phyloP scores from a whole-genome alignment of 2,888 invertebrate genomes.

The Pantelozetes paolii region DNA sequence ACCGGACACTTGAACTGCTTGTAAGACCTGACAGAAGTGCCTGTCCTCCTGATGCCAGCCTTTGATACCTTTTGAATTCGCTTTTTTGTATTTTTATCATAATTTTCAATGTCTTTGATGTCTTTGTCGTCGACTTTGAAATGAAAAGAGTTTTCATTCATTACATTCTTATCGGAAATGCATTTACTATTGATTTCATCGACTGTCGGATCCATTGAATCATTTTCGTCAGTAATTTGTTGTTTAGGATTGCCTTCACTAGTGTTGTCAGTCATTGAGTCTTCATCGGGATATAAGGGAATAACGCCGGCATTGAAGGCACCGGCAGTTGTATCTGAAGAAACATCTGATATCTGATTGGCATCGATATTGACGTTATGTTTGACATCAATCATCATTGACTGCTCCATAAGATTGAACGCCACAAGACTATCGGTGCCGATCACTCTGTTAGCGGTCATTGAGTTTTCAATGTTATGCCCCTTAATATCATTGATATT shows the following conservation, averaged over 20 bases:
- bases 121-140: not conserved
- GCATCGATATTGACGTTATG: not conserved
- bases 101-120: not conserved
- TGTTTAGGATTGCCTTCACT: not conserved
- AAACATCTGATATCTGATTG: not conserved
- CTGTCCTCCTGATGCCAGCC: not conserved
- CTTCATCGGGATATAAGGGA: not conserved
- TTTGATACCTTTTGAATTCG: not conserved
- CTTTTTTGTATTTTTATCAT: not conserved
- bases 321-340: not conserved
- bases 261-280: not conserved
- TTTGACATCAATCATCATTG: slow-evolving; percentile 24
- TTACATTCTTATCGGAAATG: not conserved
- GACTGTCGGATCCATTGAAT: not conserved
- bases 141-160: not conserved
- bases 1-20: not conserved
- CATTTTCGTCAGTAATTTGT: not conserved
- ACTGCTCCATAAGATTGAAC: not conserved
- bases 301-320: not conserved
- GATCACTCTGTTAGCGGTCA: not conserved
- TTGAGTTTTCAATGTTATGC: slow-evolving; percentile 4
- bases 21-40: not conserved
- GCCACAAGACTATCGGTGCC: slow-evolving; percentile 1
- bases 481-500: not conserved
- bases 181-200: not conserved